Evolutionary conservation across 1,140 invertebrate genomes (phyloP).

Genomic region (Heterodera schachtii): DNA sequence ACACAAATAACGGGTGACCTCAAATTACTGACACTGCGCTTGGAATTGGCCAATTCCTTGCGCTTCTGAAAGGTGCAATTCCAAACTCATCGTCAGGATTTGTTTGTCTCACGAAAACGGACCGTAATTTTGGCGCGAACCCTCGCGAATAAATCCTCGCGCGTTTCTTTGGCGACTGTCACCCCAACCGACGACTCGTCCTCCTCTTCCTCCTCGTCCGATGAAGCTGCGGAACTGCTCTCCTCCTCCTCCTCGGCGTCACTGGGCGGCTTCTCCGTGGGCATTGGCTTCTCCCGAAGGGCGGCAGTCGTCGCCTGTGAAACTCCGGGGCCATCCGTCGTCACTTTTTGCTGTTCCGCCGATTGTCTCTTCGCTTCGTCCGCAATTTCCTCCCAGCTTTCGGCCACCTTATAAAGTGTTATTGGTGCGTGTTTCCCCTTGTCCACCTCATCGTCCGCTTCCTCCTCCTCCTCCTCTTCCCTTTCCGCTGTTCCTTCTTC

Average conservation of each 20-base stretch:
- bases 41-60: slow-evolving; percentile 72
- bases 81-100: background rate
- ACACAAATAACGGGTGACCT: slow-evolving; percentile 96
- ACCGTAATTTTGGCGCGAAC: slow-evolving; percentile 37
- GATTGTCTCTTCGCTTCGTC: slow-evolving; percentile 7
- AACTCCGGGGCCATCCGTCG: too few relatives aligned
- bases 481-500: slow-evolving; percentile 23
- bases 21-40: slow-evolving; percentile 76
- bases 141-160: slow-evolving; percentile 36
- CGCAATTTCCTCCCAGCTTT: slow-evolving; percentile 52
- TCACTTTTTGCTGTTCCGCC: slow-evolving; percentile 15
- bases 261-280: background rate
- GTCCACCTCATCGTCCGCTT: slow-evolving; percentile 31
- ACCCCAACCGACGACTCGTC: slow-evolving; percentile 36
- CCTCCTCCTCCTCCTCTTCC: slow-evolving; percentile 10
- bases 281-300: slow-evolving; percentile 4
- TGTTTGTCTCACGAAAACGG: background rate
- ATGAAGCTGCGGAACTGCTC: slow-evolving; percentile 31
- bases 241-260: background rate
- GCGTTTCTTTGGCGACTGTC: slow-evolving; percentile 43
- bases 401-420: slow-evolving; percentile 38
- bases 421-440: slow-evolving; percentile 19
- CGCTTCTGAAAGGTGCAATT: slow-evolving; percentile 38
- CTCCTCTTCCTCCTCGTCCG: slow-evolving; percentile 50
- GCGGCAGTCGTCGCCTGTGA: background rate